Percentiles rank a stretch among this genome's conserved stretches.
phyloP scores from a whole-genome alignment of 1,140 invertebrate species.

The Diorhabda sublineata region DNA sequence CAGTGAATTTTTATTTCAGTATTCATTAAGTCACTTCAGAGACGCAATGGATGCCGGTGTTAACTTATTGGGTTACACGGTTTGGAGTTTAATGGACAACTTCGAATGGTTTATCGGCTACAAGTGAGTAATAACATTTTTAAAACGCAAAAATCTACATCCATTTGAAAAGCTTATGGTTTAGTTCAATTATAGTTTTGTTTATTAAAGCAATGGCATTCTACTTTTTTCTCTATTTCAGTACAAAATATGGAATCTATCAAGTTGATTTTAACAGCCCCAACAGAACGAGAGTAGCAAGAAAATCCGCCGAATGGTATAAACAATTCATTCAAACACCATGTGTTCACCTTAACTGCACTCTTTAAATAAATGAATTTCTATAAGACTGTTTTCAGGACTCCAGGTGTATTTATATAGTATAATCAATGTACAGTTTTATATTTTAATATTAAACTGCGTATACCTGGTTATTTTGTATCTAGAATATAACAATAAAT shows the following conservation, averaged over 20 bases:
- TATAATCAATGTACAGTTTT: no score
- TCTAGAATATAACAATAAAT: no score
- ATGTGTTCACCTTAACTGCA: slow-evolving; percentile 9
- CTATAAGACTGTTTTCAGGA: no score
- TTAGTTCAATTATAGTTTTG: no score
- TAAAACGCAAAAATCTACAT: no score
- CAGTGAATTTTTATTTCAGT: slow-evolving; percentile 37
- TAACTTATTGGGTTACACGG: slow-evolving; percentile 53
- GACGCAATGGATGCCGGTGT: slow-evolving; percentile 49
- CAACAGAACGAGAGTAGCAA: slow-evolving; percentile 59
- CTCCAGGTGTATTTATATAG: no score
- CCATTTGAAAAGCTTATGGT: no score
- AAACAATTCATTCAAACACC: slow-evolving; percentile 25
- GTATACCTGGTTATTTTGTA: no score
- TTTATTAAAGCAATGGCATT: not conserved
- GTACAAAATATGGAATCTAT: slow-evolving; percentile 69
- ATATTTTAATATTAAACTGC: no score
- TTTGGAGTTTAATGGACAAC: slow-evolving; percentile 63
- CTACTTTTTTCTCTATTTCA: slow-evolving; percentile 36
- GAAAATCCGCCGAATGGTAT: slow-evolving; percentile 56
- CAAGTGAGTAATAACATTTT: slow-evolving; percentile 30
- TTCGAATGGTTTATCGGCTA: slow-evolving; percentile 57
- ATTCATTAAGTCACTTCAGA: slow-evolving; percentile 47
- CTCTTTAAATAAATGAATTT: no score
- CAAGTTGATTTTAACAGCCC: slow-evolving; percentile 69